A percentile compares a stretch with the other conserved stretches of the same genome.
Evolutionary conservation across 2,113 vertebrate species (phyloP).

Genomic region (Oncorhynchus masou): DNA sequence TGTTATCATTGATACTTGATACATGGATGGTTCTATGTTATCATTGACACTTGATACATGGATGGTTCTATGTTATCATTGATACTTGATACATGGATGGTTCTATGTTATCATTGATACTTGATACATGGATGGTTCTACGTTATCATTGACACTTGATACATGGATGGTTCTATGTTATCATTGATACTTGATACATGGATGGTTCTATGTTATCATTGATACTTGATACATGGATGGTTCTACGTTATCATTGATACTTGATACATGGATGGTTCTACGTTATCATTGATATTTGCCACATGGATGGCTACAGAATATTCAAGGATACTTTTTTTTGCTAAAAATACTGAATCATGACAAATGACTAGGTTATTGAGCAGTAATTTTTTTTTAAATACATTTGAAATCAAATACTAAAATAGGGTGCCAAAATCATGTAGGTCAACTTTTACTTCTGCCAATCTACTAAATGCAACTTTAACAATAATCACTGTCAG

Average conservation of each 20-base stretch:
- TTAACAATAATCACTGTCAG: constrained; percentile 69
- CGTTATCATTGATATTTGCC: background rate
- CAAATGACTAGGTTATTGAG: constrained; percentile 63
- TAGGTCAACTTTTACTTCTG: constrained; percentile 67
- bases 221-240: background rate
- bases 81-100: background rate
- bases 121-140: no score
- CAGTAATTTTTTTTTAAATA: constrained; percentile 53
- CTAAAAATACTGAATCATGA: constrained; percentile 25
- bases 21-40: no score
- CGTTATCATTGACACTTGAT: no score
- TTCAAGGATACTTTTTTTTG: constrained; percentile 51
- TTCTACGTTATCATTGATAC: background rate
- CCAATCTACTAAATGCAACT: constrained; percentile 44
- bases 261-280: background rate
- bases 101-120: background rate
- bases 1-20: no score
- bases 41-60: background rate
- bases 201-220: constrained; percentile 14
- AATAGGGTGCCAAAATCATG: constrained; percentile 48
- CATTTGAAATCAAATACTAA: constrained; percentile 70
- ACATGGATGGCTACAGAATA: constrained; percentile 16
- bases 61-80: constrained; percentile 14
- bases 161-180: no score
- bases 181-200: background rate